A percentile compares a stretch with the other conserved stretches of the same genome.
Evolutionary conservation across 2,113 vertebrate species (phyloP).

Genomic region (Conger conger): DNA sequence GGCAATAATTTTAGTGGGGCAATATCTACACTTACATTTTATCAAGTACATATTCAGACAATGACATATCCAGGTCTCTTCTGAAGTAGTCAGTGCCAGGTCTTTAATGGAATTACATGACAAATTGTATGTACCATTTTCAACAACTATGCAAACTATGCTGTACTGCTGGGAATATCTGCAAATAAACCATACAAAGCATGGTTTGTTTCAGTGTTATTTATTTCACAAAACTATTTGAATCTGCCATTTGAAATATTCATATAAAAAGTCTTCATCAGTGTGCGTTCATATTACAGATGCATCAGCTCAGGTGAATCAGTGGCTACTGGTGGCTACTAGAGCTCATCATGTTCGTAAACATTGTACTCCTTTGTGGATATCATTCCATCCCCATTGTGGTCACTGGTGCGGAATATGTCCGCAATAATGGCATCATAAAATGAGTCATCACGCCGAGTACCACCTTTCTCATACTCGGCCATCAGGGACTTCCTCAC

Average conservation of each 20-base stretch:
- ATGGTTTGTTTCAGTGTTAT: not conserved
- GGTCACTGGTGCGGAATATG: slow-evolving; percentile 87
- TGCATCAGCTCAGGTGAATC: not conserved
- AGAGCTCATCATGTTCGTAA: slow-evolving; percentile 91
- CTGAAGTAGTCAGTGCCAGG: too few relatives aligned
- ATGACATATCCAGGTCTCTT: too few relatives aligned
- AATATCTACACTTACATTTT: too few relatives aligned
- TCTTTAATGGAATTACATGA: too few relatives aligned
- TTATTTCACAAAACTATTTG: slow-evolving; percentile 2
- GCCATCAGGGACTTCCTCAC: slow-evolving; percentile 80
- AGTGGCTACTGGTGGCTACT: slow-evolving; percentile 35
- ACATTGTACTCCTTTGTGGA: slow-evolving; percentile 90
- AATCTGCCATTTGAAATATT: not conserved
- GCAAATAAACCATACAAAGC: not conserved
- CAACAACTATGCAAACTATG: not conserved
- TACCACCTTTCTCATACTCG: slow-evolving; percentile 82
- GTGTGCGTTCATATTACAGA: too few relatives aligned
- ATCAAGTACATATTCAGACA: too few relatives aligned
- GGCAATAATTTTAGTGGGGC: too few relatives aligned
- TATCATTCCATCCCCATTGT: slow-evolving; percentile 81
- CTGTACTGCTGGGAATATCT: not conserved
- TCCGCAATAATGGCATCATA: slow-evolving; percentile 83
- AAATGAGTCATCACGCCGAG: slow-evolving; percentile 72
- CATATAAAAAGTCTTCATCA: too few relatives aligned
- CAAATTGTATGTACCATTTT: not conserved